Base-by-base conservation (phyloP, 2,888 invertebrate genomes). In the Diloba caeruleocephala region DNA sequence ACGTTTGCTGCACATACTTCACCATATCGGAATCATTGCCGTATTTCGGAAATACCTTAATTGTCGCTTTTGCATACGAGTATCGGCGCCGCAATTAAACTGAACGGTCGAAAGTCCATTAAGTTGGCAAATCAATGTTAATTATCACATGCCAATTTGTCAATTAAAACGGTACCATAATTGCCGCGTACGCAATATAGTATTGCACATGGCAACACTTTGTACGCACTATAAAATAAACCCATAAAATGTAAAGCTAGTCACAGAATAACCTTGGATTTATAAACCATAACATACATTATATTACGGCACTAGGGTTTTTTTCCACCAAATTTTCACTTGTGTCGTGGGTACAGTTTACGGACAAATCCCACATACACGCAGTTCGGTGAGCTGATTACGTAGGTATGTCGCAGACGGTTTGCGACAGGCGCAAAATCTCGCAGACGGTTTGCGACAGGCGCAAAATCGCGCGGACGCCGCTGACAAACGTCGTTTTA, bases 101-200 rank as follows among this genome's bases (percentile, higher is more conserved):
- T 10, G 13, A 19, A 21, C 12, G 33, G 45, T 52, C 25, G 21
- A 51, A 50, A 60, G 39, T 32, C 48, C 25, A 66, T 46, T 45
- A 39, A 41, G 25, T 53, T 45, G 23, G 21, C 33, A 58, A 37
- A 42, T 44, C 33, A 46, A 39, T 17, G 29, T 33, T 57, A 37
- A 69, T 64, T 63, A 52, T 19, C 28, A 37, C 32, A 26, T 34
- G 45, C 42, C 37, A 42, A 38, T 54, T 43, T 42, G 19, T 33
- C 46, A 41, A 69, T 64, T 64, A 44, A 48, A 59, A 58, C 44
- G 12, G 41, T 13, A 19, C 29, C 17, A 5, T 51, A 51, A 65
- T 54, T 23, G 44, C 17, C 23, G 36, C 29, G 25, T 37, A 57
- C 59, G 50, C 34, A 51, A 63, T 48, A 38, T 42, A 23, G 15